A percentile compares a stretch with the other conserved stretches of the same genome.
phyloP scores from a whole-genome alignment of 2,888 invertebrate species.

The Nemotelus nigrinus region DNA sequence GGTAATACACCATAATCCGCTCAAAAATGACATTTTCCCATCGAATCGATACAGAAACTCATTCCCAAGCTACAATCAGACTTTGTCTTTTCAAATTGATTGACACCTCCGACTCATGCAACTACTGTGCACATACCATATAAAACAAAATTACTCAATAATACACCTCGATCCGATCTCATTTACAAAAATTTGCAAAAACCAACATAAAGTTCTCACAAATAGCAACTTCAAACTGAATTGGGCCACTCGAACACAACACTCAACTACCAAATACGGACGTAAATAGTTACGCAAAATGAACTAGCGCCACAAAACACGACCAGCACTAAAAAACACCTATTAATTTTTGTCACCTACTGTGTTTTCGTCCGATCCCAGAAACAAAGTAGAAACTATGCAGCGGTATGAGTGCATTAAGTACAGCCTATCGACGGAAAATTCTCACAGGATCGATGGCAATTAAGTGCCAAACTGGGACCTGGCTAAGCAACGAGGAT shows the following conservation, averaged over 20 bases:
- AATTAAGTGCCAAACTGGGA: constrained; percentile 33
- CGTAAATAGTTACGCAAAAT: constrained; percentile 23
- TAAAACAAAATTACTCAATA: background rate
- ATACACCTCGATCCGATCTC: background rate
- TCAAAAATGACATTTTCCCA: too few species aligned
- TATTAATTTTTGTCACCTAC: constrained; percentile 44
- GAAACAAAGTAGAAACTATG: background rate
- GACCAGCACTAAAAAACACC: background rate
- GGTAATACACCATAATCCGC: too few species aligned
- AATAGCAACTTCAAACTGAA: background rate
- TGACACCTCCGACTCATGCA: too few species aligned
- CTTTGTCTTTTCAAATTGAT: too few species aligned
- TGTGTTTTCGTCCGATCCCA: constrained; percentile 15
- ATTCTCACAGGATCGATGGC: constrained; percentile 40
- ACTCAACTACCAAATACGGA: constrained; percentile 21
- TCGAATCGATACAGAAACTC: too few species aligned
- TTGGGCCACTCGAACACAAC: background rate
- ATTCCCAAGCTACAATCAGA: too few species aligned
- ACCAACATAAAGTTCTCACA: constrained; percentile 19
- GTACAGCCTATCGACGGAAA: constrained; percentile 1
- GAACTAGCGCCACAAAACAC: constrained; percentile 15
- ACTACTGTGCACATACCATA: too few species aligned
- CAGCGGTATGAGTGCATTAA: background rate
- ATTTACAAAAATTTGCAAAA: constrained; percentile 13
- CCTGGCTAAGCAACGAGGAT: constrained; percentile 1